Conservation (phyloP, 2,797 vertebrate genomes). For the Ispidina picta region DNA sequence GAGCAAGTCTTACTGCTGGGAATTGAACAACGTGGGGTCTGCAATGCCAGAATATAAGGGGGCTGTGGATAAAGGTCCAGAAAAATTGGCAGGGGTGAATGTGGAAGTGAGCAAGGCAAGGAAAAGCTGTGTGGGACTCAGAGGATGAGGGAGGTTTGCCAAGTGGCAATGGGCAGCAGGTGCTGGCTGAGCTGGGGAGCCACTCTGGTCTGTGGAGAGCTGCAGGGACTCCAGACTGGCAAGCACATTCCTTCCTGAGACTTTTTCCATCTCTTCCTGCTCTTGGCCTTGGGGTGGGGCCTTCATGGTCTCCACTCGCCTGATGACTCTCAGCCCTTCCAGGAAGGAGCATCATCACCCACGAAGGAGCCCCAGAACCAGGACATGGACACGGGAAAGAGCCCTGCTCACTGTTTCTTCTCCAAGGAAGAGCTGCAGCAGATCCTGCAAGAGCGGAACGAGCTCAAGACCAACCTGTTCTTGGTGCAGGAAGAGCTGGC, state of each 20-base stretch:
- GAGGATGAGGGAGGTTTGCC: neutral
- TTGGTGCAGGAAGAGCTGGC: constrained; percentile 93
- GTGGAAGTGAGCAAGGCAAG: neutral
- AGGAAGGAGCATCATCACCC: neutral
- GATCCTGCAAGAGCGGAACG: constrained; percentile 92
- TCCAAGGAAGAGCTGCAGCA: constrained; percentile 92
- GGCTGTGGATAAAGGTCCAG: neutral
- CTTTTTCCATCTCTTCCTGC: neutral
- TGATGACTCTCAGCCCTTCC: neutral
- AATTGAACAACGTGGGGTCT: neutral
- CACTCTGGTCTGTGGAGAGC: fast-evolving
- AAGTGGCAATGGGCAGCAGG: fast-evolving
- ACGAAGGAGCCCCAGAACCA: neutral
- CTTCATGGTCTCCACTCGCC: neutral
- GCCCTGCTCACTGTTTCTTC: constrained; percentile 78
- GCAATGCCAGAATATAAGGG: neutral
- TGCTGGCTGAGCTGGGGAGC: neutral
- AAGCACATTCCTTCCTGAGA: neutral
- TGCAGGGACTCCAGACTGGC: neutral
- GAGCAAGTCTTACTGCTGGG: neutral
- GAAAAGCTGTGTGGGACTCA: fast-evolving
- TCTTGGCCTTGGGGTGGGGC: fast-evolving
- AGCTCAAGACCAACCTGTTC: constrained; percentile 95
- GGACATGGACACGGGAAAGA: neutral
- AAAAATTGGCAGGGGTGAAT: neutral